phyloP scores from a whole-genome alignment of 2,113 vertebrate species.

The Psephotus haematonotus region DNA sequence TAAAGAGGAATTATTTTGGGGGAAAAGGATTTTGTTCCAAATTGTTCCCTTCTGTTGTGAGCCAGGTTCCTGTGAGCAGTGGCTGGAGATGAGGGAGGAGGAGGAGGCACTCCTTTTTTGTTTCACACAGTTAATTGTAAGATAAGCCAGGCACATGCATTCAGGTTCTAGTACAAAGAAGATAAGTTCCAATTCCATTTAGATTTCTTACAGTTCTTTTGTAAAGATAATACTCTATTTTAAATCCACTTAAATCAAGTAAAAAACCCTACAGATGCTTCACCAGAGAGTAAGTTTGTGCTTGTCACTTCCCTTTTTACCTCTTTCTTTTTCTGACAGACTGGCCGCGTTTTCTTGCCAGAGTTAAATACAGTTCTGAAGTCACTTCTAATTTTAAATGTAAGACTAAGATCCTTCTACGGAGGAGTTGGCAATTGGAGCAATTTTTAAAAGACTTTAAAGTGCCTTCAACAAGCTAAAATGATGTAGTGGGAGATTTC shows the following conservation, averaged over 20 bases:
- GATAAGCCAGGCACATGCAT: neutral
- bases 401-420: conserved; percentile 1
- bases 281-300: neutral
- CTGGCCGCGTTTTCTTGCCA: neutral
- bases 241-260: neutral
- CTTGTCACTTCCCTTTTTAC: conserved; percentile 42
- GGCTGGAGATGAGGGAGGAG: conserved; percentile 20
- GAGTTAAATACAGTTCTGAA: neutral
- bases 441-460: conserved; percentile 38
- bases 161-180: neutral
- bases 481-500: neutral
- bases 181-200: neutral
- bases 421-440: conserved; percentile 16
- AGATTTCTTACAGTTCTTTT: neutral
- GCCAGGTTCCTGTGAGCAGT: conserved; percentile 9
- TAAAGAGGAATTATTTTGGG: conserved; percentile 82
- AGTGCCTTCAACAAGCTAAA: conserved; percentile 51
- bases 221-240: neutral
- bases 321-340: conserved; percentile 23
- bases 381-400: conserved; percentile 18
- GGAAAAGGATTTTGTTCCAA: conserved; percentile 72
- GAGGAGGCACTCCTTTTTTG: conserved; percentile 27
- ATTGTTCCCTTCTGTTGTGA: conserved; percentile 54
- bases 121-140: neutral
- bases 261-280: neutral